Conservation (phyloP, 2,113 vertebrate genomes). For the Poeciliopsis occidentalis region DNA sequence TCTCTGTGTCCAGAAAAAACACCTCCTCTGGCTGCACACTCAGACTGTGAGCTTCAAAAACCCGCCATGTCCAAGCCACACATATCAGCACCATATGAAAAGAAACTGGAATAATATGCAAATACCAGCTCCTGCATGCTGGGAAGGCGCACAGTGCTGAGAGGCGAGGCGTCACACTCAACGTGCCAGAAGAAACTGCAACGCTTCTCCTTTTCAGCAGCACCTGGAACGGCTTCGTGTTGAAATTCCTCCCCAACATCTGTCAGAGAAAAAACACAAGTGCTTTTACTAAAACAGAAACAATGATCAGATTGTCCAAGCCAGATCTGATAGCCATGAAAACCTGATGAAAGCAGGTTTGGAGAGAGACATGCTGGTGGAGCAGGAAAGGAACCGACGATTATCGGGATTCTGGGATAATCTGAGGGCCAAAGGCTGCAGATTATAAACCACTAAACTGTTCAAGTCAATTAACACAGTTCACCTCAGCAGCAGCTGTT, state of each 20-base stretch:
- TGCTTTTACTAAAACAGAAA: conserved; percentile 56
- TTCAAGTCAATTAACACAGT: too few relatives aligned
- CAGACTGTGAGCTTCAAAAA: conserved; percentile 26
- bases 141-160: conserved; percentile 54
- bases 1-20: conserved; percentile 24
- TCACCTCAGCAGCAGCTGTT: too few relatives aligned
- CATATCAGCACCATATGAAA: not conserved
- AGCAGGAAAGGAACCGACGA: too few relatives aligned
- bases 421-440: too few relatives aligned
- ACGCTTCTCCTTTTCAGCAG: conserved; percentile 62
- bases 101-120: conserved; percentile 6
- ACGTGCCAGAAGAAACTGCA: conserved; percentile 49
- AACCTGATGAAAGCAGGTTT: not conserved
- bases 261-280: conserved; percentile 75
- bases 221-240: conserved; percentile 62
- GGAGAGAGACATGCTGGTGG: conserved; percentile 1
- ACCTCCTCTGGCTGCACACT: conserved; percentile 24
- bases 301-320: conserved; percentile 59
- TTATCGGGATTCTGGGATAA: too few relatives aligned
- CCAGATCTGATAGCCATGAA: conserved; percentile 74
- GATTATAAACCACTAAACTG: too few relatives aligned
- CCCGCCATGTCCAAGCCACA: not conserved
- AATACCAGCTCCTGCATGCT: conserved; percentile 16
- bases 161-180: conserved; percentile 49
- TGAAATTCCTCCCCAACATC: conserved; percentile 75